Evolutionary conservation across 2,113 vertebrate species (phyloP).

Genomic region (Alligator mississippiensis): DNA sequence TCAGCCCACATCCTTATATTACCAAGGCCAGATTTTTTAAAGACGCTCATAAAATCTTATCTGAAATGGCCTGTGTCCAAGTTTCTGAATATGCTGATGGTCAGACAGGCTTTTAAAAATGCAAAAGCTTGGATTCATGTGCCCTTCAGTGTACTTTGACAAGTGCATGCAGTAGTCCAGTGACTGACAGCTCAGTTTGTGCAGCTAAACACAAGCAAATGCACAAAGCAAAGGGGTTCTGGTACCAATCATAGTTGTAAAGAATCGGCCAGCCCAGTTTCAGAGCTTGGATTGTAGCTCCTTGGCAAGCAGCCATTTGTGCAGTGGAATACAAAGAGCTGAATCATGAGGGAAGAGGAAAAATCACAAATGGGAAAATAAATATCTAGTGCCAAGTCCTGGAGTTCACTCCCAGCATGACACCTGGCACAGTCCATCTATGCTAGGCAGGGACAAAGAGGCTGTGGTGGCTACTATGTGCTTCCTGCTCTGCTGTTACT

Average conservation of each 20-base stretch:
- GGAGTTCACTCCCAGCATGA: background rate
- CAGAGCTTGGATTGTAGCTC: background rate
- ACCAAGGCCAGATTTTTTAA: background rate
- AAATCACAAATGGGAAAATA: background rate
- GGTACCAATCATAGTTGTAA: background rate
- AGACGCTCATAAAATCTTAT: fast-evolving
- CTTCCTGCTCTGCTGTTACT: background rate
- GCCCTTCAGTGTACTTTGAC: background rate
- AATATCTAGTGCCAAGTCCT: background rate
- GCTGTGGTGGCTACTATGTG: background rate
- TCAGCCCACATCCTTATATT: background rate
- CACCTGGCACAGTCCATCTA: background rate
- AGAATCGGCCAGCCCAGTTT: background rate
- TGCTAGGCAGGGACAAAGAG: background rate
- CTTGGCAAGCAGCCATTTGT: background rate
- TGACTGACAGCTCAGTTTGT: background rate
- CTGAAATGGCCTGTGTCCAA: background rate
- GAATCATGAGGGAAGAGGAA: background rate
- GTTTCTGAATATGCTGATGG: background rate
- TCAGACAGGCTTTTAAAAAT: background rate
- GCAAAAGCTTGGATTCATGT: background rate
- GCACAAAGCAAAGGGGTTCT: background rate
- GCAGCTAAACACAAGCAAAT: no score
- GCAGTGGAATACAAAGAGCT: background rate
- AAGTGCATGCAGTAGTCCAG: background rate